Percentiles rank a stretch among this genome's conserved stretches.
phyloP scores from a whole-genome alignment of 1,140 invertebrate species.

The Drosophila murphyi region DNA sequence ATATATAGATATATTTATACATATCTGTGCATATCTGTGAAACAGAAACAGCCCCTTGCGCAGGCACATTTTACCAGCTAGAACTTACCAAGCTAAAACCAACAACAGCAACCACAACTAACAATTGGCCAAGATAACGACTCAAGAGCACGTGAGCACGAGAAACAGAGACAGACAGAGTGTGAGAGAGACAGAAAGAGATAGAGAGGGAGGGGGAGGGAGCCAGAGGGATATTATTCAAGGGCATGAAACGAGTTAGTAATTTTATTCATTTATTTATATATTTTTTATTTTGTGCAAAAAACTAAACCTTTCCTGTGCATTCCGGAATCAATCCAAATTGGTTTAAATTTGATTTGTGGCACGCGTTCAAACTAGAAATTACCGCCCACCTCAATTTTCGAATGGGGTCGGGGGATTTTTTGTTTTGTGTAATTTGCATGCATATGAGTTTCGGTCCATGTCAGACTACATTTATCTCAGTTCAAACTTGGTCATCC shows the following conservation, averaged over 20 bases:
- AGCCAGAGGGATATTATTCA: background rate
- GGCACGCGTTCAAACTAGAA: slow-evolving; percentile 15
- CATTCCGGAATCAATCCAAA: slow-evolving; percentile 40
- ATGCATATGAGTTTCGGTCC: background rate
- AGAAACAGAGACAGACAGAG: background rate
- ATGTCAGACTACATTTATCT: slow-evolving; percentile 1
- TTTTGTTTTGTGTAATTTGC: slow-evolving; percentile 3
- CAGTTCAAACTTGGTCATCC: slow-evolving; percentile 4
- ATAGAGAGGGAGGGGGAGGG: background rate
- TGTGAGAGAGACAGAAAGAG: background rate
- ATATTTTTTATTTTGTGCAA: background rate
- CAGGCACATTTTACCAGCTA: background rate
- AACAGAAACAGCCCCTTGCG: background rate
- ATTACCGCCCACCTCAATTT: slow-evolving; percentile 21
- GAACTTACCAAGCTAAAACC: slow-evolving; percentile 7
- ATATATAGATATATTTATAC: slow-evolving; percentile 1
- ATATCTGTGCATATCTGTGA: slow-evolving; percentile 9
- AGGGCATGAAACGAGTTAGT: slow-evolving; percentile 14
- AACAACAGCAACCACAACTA: background rate
- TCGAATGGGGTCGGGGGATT: background rate
- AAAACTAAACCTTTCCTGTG: slow-evolving; percentile 35
- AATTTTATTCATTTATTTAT: background rate
- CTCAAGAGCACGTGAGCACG: background rate
- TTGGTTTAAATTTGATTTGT: slow-evolving; percentile 36
- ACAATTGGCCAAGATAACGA: slow-evolving; percentile 8